Percentiles rank a stretch among this genome's conserved stretches.
Evolutionary conservation across 2,888 invertebrate genomes (phyloP).

Genomic region (Melieria crassipennis): DNA sequence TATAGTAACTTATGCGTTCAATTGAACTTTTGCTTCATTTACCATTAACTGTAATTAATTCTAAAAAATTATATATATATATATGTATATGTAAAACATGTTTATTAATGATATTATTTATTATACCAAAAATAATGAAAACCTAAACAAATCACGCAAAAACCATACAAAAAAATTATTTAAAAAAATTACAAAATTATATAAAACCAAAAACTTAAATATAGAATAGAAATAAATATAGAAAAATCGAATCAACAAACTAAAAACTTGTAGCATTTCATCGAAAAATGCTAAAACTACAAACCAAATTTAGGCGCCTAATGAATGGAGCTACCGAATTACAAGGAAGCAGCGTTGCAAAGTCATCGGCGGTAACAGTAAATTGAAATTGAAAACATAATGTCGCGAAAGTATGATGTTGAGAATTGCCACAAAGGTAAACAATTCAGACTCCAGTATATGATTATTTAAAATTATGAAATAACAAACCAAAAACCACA

Average conservation of each 20-base stretch:
- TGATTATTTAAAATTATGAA: constrained; percentile 31
- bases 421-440: too few species aligned
- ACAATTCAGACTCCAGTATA: constrained; percentile 6
- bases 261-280: background rate
- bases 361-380: too few species aligned
- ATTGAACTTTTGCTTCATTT: too few species aligned
- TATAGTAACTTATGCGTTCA: too few species aligned
- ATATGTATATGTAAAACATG: constrained; percentile 10
- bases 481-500: background rate
- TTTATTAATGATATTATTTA: constrained; percentile 28
- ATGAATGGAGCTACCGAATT: too few species aligned
- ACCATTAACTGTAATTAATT: too few species aligned
- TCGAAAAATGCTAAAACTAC: too few species aligned
- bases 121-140: constrained; percentile 4
- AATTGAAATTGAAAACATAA: too few species aligned
- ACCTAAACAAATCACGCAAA: constrained; percentile 14
- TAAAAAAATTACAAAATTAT: constrained; percentile 36
- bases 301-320: too few species aligned
- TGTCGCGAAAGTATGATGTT: too few species aligned
- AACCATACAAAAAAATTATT: constrained; percentile 32
- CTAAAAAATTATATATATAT: constrained; percentile 3
- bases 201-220: background rate
- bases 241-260: background rate
- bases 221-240: background rate
- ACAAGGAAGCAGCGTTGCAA: too few species aligned